Conservation (phyloP, 2,888 invertebrate species). For the Agrochola lychnidis region DNA sequence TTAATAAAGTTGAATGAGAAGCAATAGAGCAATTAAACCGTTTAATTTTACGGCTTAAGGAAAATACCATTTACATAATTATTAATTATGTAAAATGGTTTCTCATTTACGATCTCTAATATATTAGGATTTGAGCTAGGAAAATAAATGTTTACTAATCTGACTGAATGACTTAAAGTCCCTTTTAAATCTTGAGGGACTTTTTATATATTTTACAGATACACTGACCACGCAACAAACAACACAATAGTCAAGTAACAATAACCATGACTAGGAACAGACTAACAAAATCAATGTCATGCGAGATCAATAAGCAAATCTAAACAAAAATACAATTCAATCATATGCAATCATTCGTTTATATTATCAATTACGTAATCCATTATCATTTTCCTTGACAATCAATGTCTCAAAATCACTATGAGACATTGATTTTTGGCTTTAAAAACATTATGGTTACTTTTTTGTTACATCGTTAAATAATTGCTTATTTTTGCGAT, state of each 20-base stretch:
- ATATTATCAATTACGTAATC: not conserved
- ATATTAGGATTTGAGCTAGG: not conserved
- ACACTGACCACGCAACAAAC: not conserved
- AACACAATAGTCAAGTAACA: not conserved
- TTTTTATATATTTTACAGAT: not conserved
- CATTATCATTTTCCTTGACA: slow-evolving; percentile 37
- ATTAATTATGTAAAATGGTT: slow-evolving; percentile 3
- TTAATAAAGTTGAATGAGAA: slow-evolving; percentile 24
- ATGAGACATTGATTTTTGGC: slow-evolving; percentile 14
- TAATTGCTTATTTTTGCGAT: slow-evolving; percentile 49
- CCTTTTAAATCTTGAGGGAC: not conserved
- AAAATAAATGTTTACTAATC: not conserved
- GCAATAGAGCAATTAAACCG: slow-evolving; percentile 10
- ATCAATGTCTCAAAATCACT: slow-evolving; percentile 11
- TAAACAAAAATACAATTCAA: not conserved
- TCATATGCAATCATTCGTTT: not conserved
- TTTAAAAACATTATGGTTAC: slow-evolving; percentile 11
- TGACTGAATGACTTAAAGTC: not conserved
- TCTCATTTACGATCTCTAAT: not conserved
- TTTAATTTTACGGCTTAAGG: slow-evolving; percentile 26
- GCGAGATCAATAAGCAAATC: not conserved
- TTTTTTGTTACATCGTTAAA: slow-evolving; percentile 33
- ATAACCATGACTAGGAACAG: not conserved
- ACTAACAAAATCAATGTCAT: not conserved
- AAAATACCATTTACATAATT: not conserved